Percentiles rank a stretch among this genome's conserved stretches.
Conservation (phyloP, 2,888 invertebrate genomes). For the Drosophila setosimentum region DNA sequence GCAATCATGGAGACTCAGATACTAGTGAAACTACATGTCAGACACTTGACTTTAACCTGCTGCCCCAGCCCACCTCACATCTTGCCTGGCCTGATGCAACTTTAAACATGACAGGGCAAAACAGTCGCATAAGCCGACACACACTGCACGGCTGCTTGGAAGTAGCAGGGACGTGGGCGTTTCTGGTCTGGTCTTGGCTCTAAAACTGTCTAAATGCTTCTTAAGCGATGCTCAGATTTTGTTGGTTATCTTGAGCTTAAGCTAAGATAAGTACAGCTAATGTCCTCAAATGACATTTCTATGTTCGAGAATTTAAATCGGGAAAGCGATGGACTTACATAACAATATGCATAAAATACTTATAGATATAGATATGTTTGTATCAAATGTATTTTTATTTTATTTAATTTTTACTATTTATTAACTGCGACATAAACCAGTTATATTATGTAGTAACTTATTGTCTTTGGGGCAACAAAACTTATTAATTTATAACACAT, state of each 20-base stretch:
- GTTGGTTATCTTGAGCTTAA: conserved; percentile 12
- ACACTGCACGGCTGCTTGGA: conserved; percentile 16
- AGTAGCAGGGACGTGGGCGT: conserved; percentile 13
- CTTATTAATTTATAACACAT: background rate
- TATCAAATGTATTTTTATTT: background rate
- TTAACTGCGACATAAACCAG: background rate
- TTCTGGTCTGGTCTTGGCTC: conserved; percentile 31
- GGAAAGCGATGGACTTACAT: background rate
- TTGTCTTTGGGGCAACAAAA: background rate
- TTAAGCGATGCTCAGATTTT: conserved; percentile 28
- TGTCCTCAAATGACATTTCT: conserved; percentile 1
- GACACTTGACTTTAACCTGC: conserved; percentile 35
- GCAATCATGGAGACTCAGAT: conserved; percentile 24
- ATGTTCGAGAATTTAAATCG: background rate
- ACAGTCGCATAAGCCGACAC: conserved; percentile 34
- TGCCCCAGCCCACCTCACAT: background rate
- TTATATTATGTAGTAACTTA: background rate
- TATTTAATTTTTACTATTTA: background rate
- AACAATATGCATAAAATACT: background rate
- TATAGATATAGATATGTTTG: background rate
- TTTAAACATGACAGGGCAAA: conserved; percentile 37
- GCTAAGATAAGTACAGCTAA: conserved; percentile 14
- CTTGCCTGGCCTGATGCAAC: conserved; percentile 3
- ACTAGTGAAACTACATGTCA: conserved; percentile 47
- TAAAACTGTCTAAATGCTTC: conserved; percentile 50